Evolutionary conservation across 2,797 vertebrate genomes (phyloP).

Genomic region (Monodelphis domestica): DNA sequence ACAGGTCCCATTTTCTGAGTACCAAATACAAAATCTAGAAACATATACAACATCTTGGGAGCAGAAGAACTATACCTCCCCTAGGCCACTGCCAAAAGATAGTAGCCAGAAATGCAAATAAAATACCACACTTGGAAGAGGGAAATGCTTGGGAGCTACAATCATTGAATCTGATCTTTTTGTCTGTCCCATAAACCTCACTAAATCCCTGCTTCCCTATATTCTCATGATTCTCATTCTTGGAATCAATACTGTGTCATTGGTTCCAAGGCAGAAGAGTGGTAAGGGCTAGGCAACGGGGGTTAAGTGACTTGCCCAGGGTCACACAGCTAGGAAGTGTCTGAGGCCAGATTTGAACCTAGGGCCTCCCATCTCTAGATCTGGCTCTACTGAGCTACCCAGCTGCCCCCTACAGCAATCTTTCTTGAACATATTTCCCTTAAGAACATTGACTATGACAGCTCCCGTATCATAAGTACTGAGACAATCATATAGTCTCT

Average conservation of each 20-base stretch:
- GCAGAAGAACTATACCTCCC: background rate
- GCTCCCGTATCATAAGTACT: background rate
- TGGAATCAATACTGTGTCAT: no score
- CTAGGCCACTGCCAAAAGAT: background rate
- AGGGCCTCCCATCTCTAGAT: no score
- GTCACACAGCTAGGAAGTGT: no score
- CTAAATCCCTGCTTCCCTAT: background rate
- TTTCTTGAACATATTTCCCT: background rate
- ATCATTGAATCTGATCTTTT: background rate
- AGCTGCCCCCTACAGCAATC: no score
- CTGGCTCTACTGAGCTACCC: no score
- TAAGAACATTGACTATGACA: background rate
- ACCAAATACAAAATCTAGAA: background rate
- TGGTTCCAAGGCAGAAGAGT: no score
- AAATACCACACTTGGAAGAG: background rate
- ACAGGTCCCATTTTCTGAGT: background rate
- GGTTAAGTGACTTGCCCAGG: no score
- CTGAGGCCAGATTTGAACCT: no score
- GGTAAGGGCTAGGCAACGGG: no score
- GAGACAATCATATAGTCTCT: background rate
- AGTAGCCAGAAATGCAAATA: background rate
- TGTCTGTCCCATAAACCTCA: background rate
- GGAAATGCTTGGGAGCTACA: background rate
- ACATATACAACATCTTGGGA: background rate
- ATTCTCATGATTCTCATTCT: background rate